Conservation (phyloP, 2,797 vertebrate genomes). For the Intellagama lesueurii region DNA sequence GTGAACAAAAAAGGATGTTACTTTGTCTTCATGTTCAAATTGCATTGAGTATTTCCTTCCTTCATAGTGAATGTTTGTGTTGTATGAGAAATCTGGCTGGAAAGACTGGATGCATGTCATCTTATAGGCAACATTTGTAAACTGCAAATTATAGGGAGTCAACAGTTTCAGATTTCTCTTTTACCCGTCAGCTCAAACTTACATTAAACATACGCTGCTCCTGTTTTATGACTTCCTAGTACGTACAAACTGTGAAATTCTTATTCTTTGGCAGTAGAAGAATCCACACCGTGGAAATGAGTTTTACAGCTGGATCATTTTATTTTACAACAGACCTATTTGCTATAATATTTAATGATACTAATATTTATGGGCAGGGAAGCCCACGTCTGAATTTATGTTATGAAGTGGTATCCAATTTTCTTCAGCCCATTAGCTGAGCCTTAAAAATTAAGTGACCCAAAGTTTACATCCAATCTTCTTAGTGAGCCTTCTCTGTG, state of each 20-base stretch:
- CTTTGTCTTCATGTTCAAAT: neutral
- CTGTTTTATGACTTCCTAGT: slow-evolving; percentile 56
- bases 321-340: slow-evolving; percentile 65
- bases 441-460: slow-evolving; percentile 67
- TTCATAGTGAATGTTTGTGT: neutral
- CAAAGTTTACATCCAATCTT: slow-evolving; percentile 68
- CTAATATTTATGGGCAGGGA: slow-evolving; percentile 62
- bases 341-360: slow-evolving; percentile 60
- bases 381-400: slow-evolving; percentile 67
- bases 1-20: too few relatives aligned
- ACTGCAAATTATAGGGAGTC: slow-evolving; percentile 28
- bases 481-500: slow-evolving; percentile 65
- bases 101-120: slow-evolving; percentile 7
- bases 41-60: neutral
- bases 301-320: slow-evolving; percentile 64
- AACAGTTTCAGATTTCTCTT: slow-evolving; percentile 41
- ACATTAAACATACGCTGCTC: slow-evolving; percentile 58
- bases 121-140: slow-evolving; percentile 40
- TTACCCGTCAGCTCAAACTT: slow-evolving; percentile 45
- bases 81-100: neutral
- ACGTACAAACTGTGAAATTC: slow-evolving; percentile 36
- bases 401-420: slow-evolving; percentile 53
- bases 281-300: slow-evolving; percentile 53
- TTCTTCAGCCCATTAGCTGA: slow-evolving; percentile 60
- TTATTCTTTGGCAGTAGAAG: slow-evolving; percentile 53